phyloP scores from a whole-genome alignment of 2,888 invertebrate species.

The Mimachlamys varia region DNA sequence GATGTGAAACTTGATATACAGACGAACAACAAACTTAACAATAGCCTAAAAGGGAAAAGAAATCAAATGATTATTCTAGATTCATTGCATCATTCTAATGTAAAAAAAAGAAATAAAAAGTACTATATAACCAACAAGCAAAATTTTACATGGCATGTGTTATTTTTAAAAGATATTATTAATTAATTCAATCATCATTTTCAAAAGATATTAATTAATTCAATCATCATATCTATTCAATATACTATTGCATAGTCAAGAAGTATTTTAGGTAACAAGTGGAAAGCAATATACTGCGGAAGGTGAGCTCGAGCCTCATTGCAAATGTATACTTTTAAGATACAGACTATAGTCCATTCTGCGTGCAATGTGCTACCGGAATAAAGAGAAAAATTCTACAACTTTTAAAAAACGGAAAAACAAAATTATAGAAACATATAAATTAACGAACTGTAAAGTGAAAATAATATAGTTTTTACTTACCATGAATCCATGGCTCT shows the following conservation, averaged over 20 bases:
- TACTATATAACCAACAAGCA: background rate
- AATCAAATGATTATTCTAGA: too few species aligned
- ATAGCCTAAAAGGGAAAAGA: slow-evolving; percentile 51
- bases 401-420: background rate
- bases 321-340: slow-evolving; percentile 41
- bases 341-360: slow-evolving; percentile 49
- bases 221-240: background rate
- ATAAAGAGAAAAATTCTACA: background rate
- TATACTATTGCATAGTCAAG: too few species aligned
- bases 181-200: background rate
- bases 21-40: slow-evolving; percentile 42
- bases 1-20: slow-evolving; percentile 49
- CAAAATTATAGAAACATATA: background rate
- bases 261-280: background rate
- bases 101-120: background rate
- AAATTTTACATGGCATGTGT: background rate
- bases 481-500: slow-evolving; percentile 56
- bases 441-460: background rate
- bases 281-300: background rate
- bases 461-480: slow-evolving; percentile 34
- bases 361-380: background rate
- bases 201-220: background rate
- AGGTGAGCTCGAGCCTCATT: background rate
- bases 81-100: background rate
- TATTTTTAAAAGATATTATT: background rate